Evolutionary conservation across 2,113 vertebrate genomes (phyloP), one percentile per base, ranked within the genome.

Genomic region (Clinocottus analis): DNA sequence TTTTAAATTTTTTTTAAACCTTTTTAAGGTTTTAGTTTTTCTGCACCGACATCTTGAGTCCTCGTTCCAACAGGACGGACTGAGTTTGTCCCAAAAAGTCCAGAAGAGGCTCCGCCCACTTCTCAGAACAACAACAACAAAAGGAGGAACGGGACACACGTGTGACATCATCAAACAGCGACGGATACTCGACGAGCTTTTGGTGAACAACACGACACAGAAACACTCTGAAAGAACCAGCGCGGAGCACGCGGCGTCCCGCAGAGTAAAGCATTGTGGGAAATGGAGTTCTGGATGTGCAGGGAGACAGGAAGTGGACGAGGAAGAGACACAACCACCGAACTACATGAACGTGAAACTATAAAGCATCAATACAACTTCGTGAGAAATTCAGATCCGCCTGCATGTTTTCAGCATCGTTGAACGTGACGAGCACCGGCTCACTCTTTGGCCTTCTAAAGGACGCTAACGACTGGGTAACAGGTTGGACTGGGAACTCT

Each of bases 371-470:
- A 74, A 67, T 53, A n/a, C 29, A 61, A 59, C 21, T 51, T 51
- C 21, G 6, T 3, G 33, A 33, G 4, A 33, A 33, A 5, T 33
- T 59, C 29, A 72, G 49, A 69, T 67, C 33, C 33, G 6, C 6
- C 33, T 33, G 4, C 33, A 33, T 2, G 35, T 61, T 51, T 51
- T 89, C 90, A 94, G 90, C 92, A 89, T 95, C 90, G 92, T 92
- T 88, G 93, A 91, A 95, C 87, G 88, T 89, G 21, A 64, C 51
- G 45, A 51, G 35, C 35, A 37, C 7, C 7, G 35, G 37, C 51
- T 31, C 87, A 95, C 92, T 98, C 97, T 98, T 98, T 98, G 97
- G 97, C 96, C 95, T 96, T 94, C 92, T 93, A 94, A 94, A 95
- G 93, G 35, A 8, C 8, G 35, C 33, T 33, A 33, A 33, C 33